phyloP scores from a whole-genome alignment of 1,140 invertebrate species.

The Pygmarrhopalites habei region DNA sequence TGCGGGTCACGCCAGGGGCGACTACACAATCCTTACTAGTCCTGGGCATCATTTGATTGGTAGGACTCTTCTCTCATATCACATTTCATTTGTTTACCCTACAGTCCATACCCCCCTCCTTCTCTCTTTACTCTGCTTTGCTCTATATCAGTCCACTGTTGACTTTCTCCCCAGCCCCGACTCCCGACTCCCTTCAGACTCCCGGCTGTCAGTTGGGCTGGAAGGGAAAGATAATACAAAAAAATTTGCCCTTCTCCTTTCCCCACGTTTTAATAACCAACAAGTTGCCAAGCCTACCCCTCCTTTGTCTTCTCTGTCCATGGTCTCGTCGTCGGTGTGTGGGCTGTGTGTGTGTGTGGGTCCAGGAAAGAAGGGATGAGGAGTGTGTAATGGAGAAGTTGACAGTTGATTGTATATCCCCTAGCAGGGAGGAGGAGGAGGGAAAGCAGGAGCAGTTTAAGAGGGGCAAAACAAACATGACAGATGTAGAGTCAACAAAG shows the following conservation, averaged over 20 bases:
- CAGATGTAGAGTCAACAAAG: no score
- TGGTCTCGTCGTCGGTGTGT: no score
- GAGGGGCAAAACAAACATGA: neutral
- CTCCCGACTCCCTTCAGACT: neutral
- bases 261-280: no score
- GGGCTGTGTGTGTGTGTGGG: no score
- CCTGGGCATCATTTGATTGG: neutral
- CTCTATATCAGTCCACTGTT: neutral
- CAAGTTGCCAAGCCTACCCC: no score
- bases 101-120: neutral
- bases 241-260: no score
- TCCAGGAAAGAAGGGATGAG: no score
- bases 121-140: neutral
- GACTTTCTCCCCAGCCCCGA: neutral
- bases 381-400: no score
- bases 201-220: no score
- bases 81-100: neutral
- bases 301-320: no score
- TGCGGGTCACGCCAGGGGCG: slow-evolving; percentile 74
- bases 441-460: neutral
- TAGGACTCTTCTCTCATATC: neutral
- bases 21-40: slow-evolving; percentile 75
- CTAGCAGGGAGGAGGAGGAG: neutral
- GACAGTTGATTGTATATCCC: neutral
- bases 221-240: no score